These are phyloP conservation scores for Liparis tanakae DNA, from an alignment of 2,797 vertebrate species.

Conservation along the genomic window DNA sequence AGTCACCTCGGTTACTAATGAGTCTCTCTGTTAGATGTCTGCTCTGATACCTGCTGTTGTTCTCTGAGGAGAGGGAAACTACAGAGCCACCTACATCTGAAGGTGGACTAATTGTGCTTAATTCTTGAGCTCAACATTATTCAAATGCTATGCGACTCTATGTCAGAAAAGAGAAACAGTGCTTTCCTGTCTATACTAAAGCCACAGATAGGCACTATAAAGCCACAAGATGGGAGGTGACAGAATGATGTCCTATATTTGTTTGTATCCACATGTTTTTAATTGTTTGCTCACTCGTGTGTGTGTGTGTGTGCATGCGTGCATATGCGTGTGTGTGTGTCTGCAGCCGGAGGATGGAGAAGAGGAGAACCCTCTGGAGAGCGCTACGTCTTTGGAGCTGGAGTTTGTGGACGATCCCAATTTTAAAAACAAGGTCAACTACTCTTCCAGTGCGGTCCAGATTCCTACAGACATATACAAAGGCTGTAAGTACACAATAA, in stretches of 20 bases:
- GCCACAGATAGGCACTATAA: slow-evolving; percentile 33
- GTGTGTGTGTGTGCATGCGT: slow-evolving; percentile 41
- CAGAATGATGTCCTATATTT: slow-evolving; percentile 32
- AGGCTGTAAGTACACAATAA: slow-evolving; percentile 91
- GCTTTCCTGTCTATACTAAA: slow-evolving; percentile 10
- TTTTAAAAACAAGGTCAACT: slow-evolving; percentile 99
- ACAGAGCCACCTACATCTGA: slow-evolving; percentile 44
- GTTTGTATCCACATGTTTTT: slow-evolving; percentile 21
- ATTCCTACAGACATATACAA: slow-evolving; percentile 99
- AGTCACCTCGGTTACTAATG: slow-evolving; percentile 82
- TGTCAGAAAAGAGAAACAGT: slow-evolving; percentile 28
- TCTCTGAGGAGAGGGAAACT: slow-evolving; percentile 54
- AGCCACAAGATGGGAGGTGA: slow-evolving; percentile 30
- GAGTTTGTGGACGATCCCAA: slow-evolving; percentile 93
- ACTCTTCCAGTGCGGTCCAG: slow-evolving; percentile 95
- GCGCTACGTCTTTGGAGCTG: slow-evolving; percentile 87
- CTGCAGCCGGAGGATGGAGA: slow-evolving; percentile 89
- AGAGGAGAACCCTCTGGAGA: slow-evolving; percentile 87
- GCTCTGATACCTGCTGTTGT: slow-evolving; percentile 75
- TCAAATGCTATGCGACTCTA: slow-evolving; percentile 17
- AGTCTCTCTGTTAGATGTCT: slow-evolving; percentile 78
- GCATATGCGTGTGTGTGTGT: slow-evolving; percentile 21
- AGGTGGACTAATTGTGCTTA: slow-evolving; percentile 39
- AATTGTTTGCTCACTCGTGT: slow-evolving; percentile 44
- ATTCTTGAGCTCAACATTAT: slow-evolving; percentile 38